Evolutionary conservation across 2,113 vertebrate species (phyloP), one percentile per base, ranked within the genome.

Genomic region (Fulmarus glacialis): DNA sequence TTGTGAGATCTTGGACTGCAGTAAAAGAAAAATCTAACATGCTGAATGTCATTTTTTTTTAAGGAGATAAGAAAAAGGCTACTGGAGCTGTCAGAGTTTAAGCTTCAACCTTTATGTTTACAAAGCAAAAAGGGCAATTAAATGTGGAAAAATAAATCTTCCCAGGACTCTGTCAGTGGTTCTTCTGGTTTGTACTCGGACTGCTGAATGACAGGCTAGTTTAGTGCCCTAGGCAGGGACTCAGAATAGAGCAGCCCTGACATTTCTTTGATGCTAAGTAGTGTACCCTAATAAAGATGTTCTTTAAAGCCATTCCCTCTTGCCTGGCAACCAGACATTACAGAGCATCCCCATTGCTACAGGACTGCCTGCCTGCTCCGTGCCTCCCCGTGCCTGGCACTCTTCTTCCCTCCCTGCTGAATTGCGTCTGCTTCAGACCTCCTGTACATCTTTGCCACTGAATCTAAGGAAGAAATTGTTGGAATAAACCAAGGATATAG

Each of bases 121-220:
- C 98, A 97, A 98, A 98, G 97, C 96, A 98, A 97, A 98, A 98
- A 98, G 97, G 98, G 97, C 98, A 98, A 98, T 98, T 98, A 98
- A 97, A 87, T 92, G 96, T 96, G 96, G 95, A 97, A 98, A 97
- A 98, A 97, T 97, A 98, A 98, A 98, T 97, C 94, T 97, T 98
- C 96, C 62, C n/a, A 53, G 85, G 91, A 62, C 78, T 81, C 90
- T 82, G 95, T 94, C 91, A 75, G 77, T 63, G 89, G 92, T 55
- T 93, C 90, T 91, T 86, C 92, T 87, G 96, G 94, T 95, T 94
- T 92, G 77, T 26, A 56, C 78, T 94, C 93, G 66, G 94, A 36
- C 83, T 52, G 80, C 73, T 97, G 97, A 98, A 85, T 97, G 98
- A 98, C 98, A 98, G 97, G 90, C 72, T 86, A 30, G 82, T 87